phyloP scores from a whole-genome alignment of 2,797 vertebrate species.

The Etheostoma nigrum region DNA sequence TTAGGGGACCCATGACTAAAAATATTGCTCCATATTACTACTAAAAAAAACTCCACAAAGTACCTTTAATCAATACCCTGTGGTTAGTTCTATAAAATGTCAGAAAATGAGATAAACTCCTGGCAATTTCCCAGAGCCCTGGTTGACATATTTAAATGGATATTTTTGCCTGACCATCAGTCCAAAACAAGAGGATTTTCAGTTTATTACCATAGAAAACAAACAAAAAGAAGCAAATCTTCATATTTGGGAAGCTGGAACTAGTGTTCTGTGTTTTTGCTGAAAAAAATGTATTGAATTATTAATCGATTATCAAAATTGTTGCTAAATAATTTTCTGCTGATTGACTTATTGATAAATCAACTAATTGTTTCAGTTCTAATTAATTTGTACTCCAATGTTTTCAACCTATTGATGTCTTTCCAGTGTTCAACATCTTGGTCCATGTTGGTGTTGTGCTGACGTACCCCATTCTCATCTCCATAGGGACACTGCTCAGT shows the following conservation, averaged over 20 bases:
- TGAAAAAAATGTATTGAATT: not conserved
- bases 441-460: conserved; percentile 96
- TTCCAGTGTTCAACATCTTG: conserved; percentile 95
- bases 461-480: conserved; percentile 98
- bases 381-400: not conserved
- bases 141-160: not conserved
- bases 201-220: not conserved
- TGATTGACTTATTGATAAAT: not conserved
- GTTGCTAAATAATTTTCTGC: accelerated
- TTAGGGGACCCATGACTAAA: not conserved
- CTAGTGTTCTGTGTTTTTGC: not conserved
- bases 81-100: not conserved
- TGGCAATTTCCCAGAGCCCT: not conserved
- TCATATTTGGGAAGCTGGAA: not conserved
- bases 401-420: conserved; percentile 25
- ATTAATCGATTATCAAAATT: not conserved
- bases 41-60: not conserved
- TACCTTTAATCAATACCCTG: not conserved
- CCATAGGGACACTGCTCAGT: conserved; percentile 97
- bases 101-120: not conserved
- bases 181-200: not conserved
- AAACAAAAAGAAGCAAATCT: not conserved
- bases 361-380: not conserved
- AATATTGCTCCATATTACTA: not conserved
- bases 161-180: not conserved